A percentile compares a stretch with the other conserved stretches of the same genome.
These are phyloP conservation scores for Ernsta delagoae DNA, from an alignment of 2,888 invertebrate species.

Conservation along the genomic window DNA sequence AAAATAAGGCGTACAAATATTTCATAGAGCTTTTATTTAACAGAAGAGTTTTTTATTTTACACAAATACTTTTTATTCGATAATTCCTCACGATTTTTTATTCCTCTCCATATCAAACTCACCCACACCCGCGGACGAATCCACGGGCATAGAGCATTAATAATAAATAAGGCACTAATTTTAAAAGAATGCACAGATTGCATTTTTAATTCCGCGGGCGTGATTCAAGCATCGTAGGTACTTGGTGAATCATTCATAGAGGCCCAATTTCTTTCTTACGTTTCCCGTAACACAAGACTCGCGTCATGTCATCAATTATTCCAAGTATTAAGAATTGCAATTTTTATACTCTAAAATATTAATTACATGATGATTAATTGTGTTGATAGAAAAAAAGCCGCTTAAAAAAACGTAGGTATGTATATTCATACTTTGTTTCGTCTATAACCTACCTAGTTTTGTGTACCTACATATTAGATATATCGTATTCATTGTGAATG, in stretches of 20 bases:
- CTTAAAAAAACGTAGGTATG: no score
- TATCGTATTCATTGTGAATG: no score
- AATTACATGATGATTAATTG: slow-evolving; percentile 24
- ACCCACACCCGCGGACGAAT: background rate
- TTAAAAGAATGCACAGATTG: slow-evolving; percentile 18
- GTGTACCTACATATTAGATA: no score
- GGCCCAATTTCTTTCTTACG: slow-evolving; percentile 46
- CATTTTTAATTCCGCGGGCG: slow-evolving; percentile 9
- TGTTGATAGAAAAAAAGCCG: background rate
- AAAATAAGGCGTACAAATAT: no score
- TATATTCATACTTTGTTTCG: no score
- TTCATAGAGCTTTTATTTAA: no score
- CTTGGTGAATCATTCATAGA: slow-evolving; percentile 42
- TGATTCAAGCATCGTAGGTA: slow-evolving; percentile 21
- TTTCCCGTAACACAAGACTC: slow-evolving; percentile 41
- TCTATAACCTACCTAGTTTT: no score
- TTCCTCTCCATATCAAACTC: background rate
- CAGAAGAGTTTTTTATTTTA: no score
- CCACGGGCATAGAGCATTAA: background rate
- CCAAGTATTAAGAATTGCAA: slow-evolving; percentile 44
- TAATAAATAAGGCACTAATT: background rate
- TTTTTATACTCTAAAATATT: slow-evolving; percentile 20
- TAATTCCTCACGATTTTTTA: background rate
- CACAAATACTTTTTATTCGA: no score
- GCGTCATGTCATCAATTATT: slow-evolving; percentile 42